Conservation (phyloP, 2,797 vertebrate species). For the Enteromius paludinosus region DNA sequence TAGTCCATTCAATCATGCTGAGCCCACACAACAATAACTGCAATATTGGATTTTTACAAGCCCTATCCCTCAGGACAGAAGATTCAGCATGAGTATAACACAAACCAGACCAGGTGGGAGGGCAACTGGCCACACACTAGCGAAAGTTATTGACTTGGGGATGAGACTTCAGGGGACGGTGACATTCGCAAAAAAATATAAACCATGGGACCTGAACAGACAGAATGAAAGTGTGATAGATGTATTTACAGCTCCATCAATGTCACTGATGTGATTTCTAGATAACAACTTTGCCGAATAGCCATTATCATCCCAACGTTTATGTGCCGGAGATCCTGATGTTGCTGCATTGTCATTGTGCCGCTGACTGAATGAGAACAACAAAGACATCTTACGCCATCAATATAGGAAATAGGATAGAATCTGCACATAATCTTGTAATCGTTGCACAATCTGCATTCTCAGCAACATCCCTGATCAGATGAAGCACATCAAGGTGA, state of each 20-base stretch:
- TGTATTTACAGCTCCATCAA: constrained; percentile 30
- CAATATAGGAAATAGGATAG: constrained; percentile 8
- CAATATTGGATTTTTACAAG: constrained; percentile 62
- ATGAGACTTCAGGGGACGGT: constrained; percentile 38
- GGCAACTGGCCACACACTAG: constrained; percentile 40
- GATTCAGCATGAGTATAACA: constrained; percentile 50
- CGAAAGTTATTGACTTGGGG: constrained; percentile 54
- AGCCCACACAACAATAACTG: constrained; percentile 62
- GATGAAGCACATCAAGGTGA: constrained; percentile 31
- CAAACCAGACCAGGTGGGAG: constrained; percentile 55
- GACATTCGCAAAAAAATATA: constrained; percentile 32
- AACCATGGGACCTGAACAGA: constrained; percentile 38
- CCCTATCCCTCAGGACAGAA: constrained; percentile 55
- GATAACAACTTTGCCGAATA: constrained; percentile 35
- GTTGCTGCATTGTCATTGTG: constrained; percentile 16
- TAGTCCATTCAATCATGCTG: constrained; percentile 59
- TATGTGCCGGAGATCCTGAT: neutral
- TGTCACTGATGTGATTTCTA: constrained; percentile 23
- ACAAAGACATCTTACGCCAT: neutral
- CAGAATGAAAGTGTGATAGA: constrained; percentile 24
- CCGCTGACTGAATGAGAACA: neutral
- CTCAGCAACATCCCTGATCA: constrained; percentile 28
- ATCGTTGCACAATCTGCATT: constrained; percentile 22
- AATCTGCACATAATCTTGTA: constrained; percentile 28
- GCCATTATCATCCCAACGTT: constrained; percentile 13